A percentile compares a stretch with the other conserved stretches of the same genome.
Conservation (phyloP, 2,888 invertebrate genomes). For the Tenthredo amoena region DNA sequence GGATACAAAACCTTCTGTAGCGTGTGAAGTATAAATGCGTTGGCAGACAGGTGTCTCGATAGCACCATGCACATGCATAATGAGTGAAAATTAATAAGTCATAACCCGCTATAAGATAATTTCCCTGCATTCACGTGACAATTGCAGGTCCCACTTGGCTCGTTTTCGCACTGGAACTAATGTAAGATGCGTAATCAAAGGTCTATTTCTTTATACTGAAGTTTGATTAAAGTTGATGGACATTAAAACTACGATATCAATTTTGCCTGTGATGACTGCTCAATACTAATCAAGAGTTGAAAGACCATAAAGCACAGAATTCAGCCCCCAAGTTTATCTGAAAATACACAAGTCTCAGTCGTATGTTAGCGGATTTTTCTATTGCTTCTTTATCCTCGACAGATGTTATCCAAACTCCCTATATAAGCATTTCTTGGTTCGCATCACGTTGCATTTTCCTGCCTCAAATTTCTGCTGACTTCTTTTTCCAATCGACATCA, state of each 20-base stretch:
- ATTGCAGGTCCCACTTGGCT: neutral
- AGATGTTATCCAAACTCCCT: neutral
- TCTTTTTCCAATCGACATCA: neutral
- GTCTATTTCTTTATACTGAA: neutral
- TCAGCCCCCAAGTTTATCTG: neutral
- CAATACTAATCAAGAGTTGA: neutral
- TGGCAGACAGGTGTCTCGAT: neutral
- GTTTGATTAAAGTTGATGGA: neutral
- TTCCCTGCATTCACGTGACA: neutral
- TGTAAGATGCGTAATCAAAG: neutral
- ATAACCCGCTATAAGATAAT: slow-evolving; percentile 6
- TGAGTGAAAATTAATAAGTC: neutral
- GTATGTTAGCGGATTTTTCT: neutral
- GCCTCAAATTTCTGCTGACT: neutral
- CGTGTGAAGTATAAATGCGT: neutral
- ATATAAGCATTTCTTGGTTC: neutral
- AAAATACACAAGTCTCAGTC: neutral
- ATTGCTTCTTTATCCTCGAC: neutral
- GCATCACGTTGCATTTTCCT: neutral
- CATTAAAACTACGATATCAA: neutral
- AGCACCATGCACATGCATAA: neutral
- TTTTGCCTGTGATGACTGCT: neutral
- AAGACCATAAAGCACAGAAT: neutral
- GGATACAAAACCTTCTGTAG: neutral
- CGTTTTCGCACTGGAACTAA: neutral